Conservation (phyloP, 2,888 invertebrate genomes). For the Prosopocoilus inquinatus region DNA sequence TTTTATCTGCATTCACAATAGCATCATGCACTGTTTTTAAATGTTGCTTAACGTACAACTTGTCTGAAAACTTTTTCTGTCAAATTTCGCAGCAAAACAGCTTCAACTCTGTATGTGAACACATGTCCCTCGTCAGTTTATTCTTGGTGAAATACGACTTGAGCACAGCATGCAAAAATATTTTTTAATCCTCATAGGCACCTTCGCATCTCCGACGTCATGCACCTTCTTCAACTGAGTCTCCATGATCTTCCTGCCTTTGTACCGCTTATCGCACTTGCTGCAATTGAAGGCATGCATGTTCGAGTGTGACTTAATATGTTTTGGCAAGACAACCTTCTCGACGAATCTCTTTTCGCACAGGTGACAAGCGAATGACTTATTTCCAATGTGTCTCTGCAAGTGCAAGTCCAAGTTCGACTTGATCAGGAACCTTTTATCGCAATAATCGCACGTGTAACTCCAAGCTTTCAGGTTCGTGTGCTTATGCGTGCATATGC, state of each 20-base stretch:
- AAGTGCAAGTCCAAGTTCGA: constrained; percentile 27
- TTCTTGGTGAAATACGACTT: constrained; percentile 45
- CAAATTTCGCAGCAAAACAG: constrained; percentile 35
- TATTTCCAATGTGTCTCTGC: constrained; percentile 28
- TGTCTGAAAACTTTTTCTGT: constrained; percentile 37
- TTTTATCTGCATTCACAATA: background rate
- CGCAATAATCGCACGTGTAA: constrained; percentile 25
- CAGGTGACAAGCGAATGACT: constrained; percentile 28
- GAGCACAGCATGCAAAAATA: constrained; percentile 39
- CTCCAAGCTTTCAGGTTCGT: constrained; percentile 39
- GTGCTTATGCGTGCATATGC: constrained; percentile 39
- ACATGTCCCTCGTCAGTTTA: constrained; percentile 38
- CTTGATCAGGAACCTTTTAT: constrained; percentile 27
- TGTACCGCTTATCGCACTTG: constrained; percentile 54
- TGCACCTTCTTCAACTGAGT: constrained; percentile 55
- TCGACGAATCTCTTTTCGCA: constrained; percentile 28
- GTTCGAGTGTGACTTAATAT: constrained; percentile 28
- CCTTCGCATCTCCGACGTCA: constrained; percentile 46
- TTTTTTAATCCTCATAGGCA: constrained; percentile 43
- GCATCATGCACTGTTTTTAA: constrained; percentile 34
- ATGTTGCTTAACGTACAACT: constrained; percentile 38
- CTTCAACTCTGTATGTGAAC: constrained; percentile 36
- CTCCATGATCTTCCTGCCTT: constrained; percentile 48
- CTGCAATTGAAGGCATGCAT: constrained; percentile 42
- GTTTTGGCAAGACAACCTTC: constrained; percentile 29